Evolutionary conservation across 2,797 vertebrate species (phyloP), one percentile per base, ranked within the genome.

Genomic region (Chloroceryle amazona): DNA sequence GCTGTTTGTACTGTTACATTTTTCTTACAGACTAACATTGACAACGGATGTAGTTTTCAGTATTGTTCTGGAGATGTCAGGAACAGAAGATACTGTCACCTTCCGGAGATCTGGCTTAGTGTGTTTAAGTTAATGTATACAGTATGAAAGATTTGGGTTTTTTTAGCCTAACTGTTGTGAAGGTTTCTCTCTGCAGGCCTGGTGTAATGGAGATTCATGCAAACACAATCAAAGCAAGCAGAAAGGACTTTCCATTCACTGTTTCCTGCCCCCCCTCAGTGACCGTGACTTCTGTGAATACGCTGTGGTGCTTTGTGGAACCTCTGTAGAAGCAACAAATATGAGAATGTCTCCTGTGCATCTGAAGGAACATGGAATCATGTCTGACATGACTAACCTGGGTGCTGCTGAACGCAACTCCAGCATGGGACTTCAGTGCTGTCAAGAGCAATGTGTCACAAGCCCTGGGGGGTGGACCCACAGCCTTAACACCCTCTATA

Each of bases 311-410:
- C 28, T 57, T 87, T 52, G 79, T 1, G 2, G 29, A 84, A 44
- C 10, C 31, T 37, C 66, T 84, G 35, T 10, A 79, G 65, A 73
- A 90, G 41, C 14, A 83, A 46, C 9, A 65, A 68, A 67, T 70
- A 47, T 4, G 19, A 88, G 47, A 9, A 25, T 90, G 71, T 90
- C 46, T 89, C 28, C 62, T 70, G 13, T 41, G 28, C 19, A 55
- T 12, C 41, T 22, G 39, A 42, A 89, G 55, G 55, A 89, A 47
- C 21, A 29, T 1, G 1, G 6, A 57, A 28, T 79, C 19, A 10
- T 35, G 6, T 52, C 35, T 6, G 1, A 82, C 23, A n/a, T 0
- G 0, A 73, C 17, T 71, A 54, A 72, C 20, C 61, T 78, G 20
- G 22, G 35, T 70, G 51, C 33, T 81, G 35, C 52, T 63, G 79